Percentiles rank a stretch among this genome's conserved stretches.
Conservation (phyloP, 2,888 invertebrate genomes). For the Parelbella ahira region DNA sequence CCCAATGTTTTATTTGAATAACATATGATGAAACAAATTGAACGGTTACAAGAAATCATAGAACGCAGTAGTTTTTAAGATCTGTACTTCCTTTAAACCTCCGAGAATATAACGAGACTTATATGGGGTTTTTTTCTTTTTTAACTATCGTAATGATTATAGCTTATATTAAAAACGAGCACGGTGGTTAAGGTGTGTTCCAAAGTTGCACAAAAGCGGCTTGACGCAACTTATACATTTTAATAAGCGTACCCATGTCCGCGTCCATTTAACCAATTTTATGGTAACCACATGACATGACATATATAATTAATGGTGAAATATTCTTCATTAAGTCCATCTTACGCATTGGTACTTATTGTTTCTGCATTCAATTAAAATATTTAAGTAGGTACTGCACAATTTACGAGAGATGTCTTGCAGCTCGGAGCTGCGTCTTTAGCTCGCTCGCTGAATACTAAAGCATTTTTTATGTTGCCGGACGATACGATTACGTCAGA, state of each 20-base stretch:
- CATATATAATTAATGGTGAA: constrained; percentile 22
- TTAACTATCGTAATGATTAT: too few species aligned
- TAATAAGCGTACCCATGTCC: constrained; percentile 15
- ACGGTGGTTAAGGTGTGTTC: not conserved
- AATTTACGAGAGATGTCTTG: constrained; percentile 22
- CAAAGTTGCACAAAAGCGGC: too few species aligned
- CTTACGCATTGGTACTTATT: constrained; percentile 8
- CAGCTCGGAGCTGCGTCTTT: constrained; percentile 4
- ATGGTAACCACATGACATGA: constrained; percentile 19
- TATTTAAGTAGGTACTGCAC: too few species aligned
- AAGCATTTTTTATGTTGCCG: constrained; percentile 21
- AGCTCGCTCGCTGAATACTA: constrained; percentile 19
- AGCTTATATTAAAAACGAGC: too few species aligned
- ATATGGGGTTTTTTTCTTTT: too few species aligned
- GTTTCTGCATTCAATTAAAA: constrained; percentile 19
- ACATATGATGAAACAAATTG: too few species aligned
- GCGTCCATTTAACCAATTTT: constrained; percentile 15
- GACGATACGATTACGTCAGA: constrained; percentile 21
- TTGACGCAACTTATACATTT: constrained; percentile 8
- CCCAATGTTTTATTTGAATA: too few species aligned
- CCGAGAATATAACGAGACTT: too few species aligned
- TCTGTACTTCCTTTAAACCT: too few species aligned
- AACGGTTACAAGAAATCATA: too few species aligned
- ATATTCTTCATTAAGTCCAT: constrained; percentile 16
- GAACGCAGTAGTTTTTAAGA: too few species aligned